A percentile compares a stretch with the other conserved stretches of the same genome.
These are phyloP conservation scores for Tragelaphus eurycerus DNA, from an alignment of 2,797 vertebrate species.

Conservation along the genomic window DNA sequence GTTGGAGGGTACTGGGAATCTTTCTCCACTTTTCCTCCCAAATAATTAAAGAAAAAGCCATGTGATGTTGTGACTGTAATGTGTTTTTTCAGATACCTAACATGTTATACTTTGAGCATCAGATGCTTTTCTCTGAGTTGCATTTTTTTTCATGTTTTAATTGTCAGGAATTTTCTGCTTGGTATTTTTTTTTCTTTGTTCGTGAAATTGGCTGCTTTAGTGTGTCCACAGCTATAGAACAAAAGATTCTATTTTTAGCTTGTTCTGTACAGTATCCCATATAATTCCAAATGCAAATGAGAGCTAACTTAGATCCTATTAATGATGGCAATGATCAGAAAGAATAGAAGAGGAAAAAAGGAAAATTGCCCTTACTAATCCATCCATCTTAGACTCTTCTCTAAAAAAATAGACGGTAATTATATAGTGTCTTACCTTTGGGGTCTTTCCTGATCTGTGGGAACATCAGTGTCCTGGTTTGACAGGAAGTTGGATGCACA, in stretches of 20 bases:
- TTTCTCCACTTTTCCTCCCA: neutral
- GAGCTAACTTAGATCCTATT: neutral
- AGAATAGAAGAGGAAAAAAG: neutral
- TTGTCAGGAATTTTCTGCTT: conserved; percentile 42
- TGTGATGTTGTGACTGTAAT: neutral
- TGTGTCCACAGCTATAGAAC: conserved; percentile 37
- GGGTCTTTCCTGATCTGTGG: neutral
- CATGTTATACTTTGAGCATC: neutral
- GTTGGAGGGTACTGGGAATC: neutral
- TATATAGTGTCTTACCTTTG: fast-evolving
- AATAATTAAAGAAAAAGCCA: neutral
- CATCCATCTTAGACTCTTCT: neutral
- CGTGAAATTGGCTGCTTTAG: neutral
- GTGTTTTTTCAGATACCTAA: neutral
- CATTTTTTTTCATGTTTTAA: neutral
- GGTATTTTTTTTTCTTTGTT: conserved; percentile 34
- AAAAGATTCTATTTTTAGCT: conserved; percentile 54
- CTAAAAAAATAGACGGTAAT: neutral
- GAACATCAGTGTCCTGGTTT: neutral
- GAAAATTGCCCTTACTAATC: neutral
- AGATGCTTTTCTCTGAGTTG: neutral
- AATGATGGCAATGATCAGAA: neutral
- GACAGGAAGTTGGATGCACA: neutral
- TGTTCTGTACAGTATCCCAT: conserved; percentile 1
- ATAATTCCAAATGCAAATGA: neutral